Evolutionary conservation across 2,113 vertebrate genomes (phyloP).

Genomic region (Tauraco erythrolophus): DNA sequence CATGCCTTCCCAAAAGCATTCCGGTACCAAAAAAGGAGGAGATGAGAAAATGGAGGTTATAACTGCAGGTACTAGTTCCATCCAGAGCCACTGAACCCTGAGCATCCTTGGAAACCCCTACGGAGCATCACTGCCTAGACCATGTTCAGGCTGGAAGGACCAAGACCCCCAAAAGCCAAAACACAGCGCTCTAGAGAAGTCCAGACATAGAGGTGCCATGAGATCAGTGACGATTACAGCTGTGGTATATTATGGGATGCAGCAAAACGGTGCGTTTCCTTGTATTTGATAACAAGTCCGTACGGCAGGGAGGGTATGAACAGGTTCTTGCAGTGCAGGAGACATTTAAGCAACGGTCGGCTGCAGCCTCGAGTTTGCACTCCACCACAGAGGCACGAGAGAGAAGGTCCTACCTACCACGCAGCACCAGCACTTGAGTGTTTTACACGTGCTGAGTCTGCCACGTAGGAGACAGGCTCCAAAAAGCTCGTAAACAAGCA

Average conservation of each 20-base stretch:
- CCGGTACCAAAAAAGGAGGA: neutral
- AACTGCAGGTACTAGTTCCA: neutral
- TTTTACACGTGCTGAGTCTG: neutral
- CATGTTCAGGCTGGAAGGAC: neutral
- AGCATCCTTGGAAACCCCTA: neutral
- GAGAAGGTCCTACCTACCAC: neutral
- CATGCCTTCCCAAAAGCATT: neutral
- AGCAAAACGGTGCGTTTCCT: neutral
- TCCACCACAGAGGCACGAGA: neutral
- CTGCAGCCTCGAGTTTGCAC: neutral
- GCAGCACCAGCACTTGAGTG: rapidly evolving
- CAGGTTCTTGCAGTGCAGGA: neutral
- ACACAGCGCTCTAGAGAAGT: neutral
- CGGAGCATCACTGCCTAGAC: neutral
- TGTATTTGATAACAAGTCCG: rapidly evolving
- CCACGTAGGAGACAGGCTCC: rapidly evolving
- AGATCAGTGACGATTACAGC: neutral
- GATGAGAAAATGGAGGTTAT: neutral
- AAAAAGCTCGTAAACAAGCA: neutral
- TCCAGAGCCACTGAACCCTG: neutral
- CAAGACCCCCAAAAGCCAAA: neutral
- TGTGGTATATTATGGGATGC: neutral
- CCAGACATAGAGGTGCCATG: neutral
- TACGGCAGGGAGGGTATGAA: rapidly evolving
- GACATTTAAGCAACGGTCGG: neutral